phyloP scores from a whole-genome alignment of 2,888 invertebrate species.

The Heliconius ethilla region DNA sequence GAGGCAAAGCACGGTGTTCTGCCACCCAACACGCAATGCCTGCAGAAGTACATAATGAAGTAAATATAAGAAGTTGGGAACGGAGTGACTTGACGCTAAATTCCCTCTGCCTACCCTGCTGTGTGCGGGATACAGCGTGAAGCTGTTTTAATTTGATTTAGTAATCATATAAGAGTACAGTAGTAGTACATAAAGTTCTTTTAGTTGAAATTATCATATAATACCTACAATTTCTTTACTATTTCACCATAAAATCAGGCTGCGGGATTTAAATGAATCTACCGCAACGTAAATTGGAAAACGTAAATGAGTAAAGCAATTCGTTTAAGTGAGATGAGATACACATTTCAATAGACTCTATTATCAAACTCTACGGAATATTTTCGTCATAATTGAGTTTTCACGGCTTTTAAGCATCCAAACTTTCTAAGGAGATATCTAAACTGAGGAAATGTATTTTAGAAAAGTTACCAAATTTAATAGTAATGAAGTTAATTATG shows the following conservation, averaged over 20 bases:
- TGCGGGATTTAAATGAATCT: conserved; percentile 17
- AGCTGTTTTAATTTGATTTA: too few species aligned
- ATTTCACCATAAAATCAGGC: background rate
- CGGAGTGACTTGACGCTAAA: too few species aligned
- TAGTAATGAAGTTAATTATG: conserved; percentile 8
- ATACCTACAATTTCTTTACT: background rate
- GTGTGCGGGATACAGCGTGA: too few species aligned
- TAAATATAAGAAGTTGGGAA: too few species aligned
- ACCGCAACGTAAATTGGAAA: conserved; percentile 25
- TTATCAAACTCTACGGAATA: conserved; percentile 10
- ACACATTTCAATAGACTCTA: conserved; percentile 18
- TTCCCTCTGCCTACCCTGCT: too few species aligned
- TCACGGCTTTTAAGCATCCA: conserved; percentile 15
- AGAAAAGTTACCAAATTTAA: conserved; percentile 3
- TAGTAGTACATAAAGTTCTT: too few species aligned
- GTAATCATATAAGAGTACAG: too few species aligned
- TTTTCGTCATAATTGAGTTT: conserved; percentile 9
- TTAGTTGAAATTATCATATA: background rate
- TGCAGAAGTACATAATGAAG: too few species aligned
- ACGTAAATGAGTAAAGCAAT: conserved; percentile 22
- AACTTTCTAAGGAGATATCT: conserved; percentile 2
- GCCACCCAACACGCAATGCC: too few species aligned
- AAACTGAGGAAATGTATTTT: background rate
- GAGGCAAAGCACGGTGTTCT: too few species aligned
- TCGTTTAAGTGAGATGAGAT: conserved; percentile 20